Conservation (phyloP, 1,140 invertebrate species). For the Sarcophaga peregrina region DNA sequence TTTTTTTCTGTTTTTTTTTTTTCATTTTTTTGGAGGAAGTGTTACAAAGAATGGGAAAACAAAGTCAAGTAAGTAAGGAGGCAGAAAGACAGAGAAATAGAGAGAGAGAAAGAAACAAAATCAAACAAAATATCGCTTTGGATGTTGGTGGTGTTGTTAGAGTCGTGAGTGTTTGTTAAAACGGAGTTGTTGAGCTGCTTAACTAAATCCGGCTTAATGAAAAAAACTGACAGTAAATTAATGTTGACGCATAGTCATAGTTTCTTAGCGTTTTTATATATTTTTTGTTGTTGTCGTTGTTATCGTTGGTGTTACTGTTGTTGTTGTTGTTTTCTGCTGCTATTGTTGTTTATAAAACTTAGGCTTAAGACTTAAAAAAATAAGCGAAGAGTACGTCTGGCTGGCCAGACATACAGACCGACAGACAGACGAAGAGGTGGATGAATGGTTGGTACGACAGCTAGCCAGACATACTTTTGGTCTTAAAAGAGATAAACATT, state of each 20-base stretch:
- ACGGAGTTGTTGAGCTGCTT: constrained; percentile 37
- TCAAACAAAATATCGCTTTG: constrained; percentile 10
- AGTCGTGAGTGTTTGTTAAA: constrained; percentile 12
- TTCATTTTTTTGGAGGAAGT: background rate
- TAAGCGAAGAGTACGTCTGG: background rate
- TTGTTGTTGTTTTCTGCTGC: background rate
- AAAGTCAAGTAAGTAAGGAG: background rate
- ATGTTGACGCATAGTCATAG: constrained; percentile 40
- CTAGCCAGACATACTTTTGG: background rate
- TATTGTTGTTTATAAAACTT: background rate
- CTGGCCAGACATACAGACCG: background rate
- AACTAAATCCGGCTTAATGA: constrained; percentile 37
- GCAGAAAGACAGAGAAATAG: background rate
- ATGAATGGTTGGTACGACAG: background rate
- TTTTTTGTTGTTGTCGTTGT: background rate
- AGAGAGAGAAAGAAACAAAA: background rate
- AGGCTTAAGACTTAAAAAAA: background rate
- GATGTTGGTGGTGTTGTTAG: background rate
- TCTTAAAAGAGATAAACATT: constrained; percentile 34
- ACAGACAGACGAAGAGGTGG: background rate
- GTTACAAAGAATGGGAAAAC: background rate
- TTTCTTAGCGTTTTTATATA: background rate
- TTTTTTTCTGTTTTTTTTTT: background rate
- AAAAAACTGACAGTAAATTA: constrained; percentile 38
- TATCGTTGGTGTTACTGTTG: background rate